A percentile compares a stretch with the other conserved stretches of the same genome.
phyloP scores from a whole-genome alignment of 2,797 vertebrate genomes.

The Merluccius polli region DNA sequence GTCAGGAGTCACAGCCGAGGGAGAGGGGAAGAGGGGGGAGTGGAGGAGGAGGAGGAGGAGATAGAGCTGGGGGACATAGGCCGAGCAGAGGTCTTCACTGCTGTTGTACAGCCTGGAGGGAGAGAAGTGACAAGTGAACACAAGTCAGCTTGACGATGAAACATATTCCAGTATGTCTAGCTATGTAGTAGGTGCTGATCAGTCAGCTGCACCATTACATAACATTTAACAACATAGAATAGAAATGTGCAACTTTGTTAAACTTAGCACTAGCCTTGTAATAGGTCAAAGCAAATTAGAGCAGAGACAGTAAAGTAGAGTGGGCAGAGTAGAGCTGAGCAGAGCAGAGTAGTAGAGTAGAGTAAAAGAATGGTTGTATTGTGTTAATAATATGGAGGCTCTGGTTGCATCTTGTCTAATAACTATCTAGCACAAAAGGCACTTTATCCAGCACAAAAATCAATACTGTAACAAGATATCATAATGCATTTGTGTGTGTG shows the following conservation, averaged over 20 bases:
- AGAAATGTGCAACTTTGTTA: neutral
- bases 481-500: conserved; percentile 47
- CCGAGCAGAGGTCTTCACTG: neutral
- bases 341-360: conserved; percentile 16
- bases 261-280: neutral
- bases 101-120: neutral
- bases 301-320: neutral
- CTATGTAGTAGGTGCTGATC: neutral
- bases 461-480: conserved; percentile 69
- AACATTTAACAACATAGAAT: neutral
- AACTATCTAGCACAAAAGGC: conserved; percentile 56
- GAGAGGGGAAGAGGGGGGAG: neutral
- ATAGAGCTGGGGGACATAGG: neutral
- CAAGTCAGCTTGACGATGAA: neutral
- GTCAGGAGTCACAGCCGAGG: neutral
- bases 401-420: conserved; percentile 60
- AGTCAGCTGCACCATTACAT: neutral
- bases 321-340: neutral
- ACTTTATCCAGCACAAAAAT: conserved; percentile 31
- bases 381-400: conserved; percentile 23
- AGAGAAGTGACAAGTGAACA: neutral
- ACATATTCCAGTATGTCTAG: neutral
- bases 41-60: neutral
- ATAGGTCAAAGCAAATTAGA: conserved; percentile 2
- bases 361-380: conserved; percentile 29